phyloP scores from a whole-genome alignment of 2,113 vertebrate species.

The Taurulus bubalis region DNA sequence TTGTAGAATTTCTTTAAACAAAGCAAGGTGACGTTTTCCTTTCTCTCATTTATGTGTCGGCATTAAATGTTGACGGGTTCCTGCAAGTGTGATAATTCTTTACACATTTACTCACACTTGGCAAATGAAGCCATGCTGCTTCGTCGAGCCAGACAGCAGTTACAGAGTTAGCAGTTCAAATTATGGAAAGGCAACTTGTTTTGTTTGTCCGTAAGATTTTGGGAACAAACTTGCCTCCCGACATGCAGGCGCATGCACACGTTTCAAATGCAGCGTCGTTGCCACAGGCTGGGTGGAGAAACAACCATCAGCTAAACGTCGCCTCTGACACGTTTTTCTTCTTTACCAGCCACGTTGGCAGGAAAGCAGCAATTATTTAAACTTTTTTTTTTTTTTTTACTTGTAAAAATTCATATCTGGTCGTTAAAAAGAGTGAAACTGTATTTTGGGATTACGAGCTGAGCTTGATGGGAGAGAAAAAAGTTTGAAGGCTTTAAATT shows the following conservation, averaged over 20 bases:
- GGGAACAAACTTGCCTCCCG: neutral
- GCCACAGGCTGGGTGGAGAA: constrained; percentile 35
- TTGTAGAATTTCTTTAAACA: constrained; percentile 2
- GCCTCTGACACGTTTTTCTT: constrained; percentile 7
- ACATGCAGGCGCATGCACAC: constrained; percentile 33
- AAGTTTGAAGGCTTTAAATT: neutral
- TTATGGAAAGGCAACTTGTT: constrained; percentile 6
- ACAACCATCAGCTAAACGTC: constrained; percentile 38
- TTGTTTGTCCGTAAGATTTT: neutral
- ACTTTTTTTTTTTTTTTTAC: neutral
- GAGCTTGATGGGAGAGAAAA: constrained; percentile 10
- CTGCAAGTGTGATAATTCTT: neutral
- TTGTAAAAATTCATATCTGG: constrained; percentile 13
- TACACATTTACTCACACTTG: neutral
- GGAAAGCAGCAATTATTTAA: constrained; percentile 25
- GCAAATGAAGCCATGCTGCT: constrained; percentile 14
- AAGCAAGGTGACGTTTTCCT: constrained; percentile 30
- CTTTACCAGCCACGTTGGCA: constrained; percentile 12
- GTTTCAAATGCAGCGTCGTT: neutral
- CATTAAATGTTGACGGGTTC: neutral
- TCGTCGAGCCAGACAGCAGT: neutral
- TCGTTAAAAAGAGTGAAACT: neutral
- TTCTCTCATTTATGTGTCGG: constrained; percentile 14
- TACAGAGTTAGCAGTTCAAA: neutral
- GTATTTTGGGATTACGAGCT: neutral